A percentile compares a stretch with the other conserved stretches of the same genome.
These are phyloP conservation scores for Agriopis leucophaearia DNA, from an alignment of 2,888 invertebrate species.

Conservation along the genomic window DNA sequence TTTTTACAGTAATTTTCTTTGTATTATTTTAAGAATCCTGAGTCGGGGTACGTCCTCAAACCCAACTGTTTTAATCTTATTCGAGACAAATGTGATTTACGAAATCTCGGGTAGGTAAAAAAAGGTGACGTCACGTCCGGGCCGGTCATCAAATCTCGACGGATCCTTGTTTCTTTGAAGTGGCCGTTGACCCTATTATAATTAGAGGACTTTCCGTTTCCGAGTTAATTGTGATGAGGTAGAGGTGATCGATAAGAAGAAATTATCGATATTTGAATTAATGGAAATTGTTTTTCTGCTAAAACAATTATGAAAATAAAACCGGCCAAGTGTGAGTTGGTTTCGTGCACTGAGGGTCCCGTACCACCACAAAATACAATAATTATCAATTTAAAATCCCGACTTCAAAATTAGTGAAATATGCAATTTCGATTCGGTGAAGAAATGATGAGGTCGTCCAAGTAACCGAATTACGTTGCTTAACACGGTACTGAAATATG, in stretches of 20 bases:
- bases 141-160: conserved; percentile 37
- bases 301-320: too few species aligned
- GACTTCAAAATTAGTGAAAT: too few species aligned
- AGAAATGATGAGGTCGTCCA: too few species aligned
- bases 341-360: too few species aligned
- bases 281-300: too few species aligned
- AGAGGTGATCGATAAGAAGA: conserved; percentile 20
- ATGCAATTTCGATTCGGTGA: too few species aligned
- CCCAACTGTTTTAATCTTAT: conserved; percentile 27
- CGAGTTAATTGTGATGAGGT: conserved; percentile 38
- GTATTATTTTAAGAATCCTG: background rate
- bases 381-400: too few species aligned
- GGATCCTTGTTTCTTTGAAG: conserved; percentile 35
- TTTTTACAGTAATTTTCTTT: too few species aligned
- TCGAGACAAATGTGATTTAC: conserved; percentile 34
- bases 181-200: conserved; percentile 41
- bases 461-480: too few species aligned
- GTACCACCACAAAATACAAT: too few species aligned
- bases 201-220: conserved; percentile 42
- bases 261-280: conserved; percentile 10
- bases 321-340: too few species aligned
- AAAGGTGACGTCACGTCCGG: conserved; percentile 43
- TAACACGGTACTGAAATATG: too few species aligned
- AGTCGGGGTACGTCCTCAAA: background rate
- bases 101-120: conserved; percentile 28